Evolutionary conservation across 2,888 invertebrate species (phyloP).

Genomic region (Synanthedon andrenaeformis): DNA sequence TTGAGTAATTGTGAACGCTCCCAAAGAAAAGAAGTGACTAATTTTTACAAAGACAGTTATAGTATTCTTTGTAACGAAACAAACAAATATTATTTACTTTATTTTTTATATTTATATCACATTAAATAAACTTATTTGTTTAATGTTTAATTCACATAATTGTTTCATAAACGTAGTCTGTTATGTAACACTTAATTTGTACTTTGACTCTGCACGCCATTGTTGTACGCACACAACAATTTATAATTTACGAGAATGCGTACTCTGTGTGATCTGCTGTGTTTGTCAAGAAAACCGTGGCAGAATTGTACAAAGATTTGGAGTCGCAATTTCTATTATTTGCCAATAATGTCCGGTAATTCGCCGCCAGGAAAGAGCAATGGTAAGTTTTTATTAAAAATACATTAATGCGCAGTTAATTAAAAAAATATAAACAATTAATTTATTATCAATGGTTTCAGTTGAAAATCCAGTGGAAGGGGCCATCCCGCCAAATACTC

Average conservation of each 20-base stretch:
- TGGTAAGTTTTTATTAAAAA: slow-evolving; percentile 26
- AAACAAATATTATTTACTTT: no score
- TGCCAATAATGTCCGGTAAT: slow-evolving; percentile 57
- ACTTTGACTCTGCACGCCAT: not conserved
- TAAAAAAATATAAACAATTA: not conserved
- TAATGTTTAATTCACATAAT: no score
- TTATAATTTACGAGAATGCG: slow-evolving; percentile 39
- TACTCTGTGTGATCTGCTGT: slow-evolving; percentile 16
- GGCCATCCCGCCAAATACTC: slow-evolving; percentile 48
- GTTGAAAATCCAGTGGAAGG: slow-evolving; percentile 33
- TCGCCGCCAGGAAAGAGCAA: slow-evolving; percentile 56
- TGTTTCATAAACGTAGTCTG: no score
- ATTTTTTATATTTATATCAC: no score
- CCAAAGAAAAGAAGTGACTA: no score
- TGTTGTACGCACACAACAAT: not conserved
- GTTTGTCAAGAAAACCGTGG: not conserved
- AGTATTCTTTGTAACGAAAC: no score
- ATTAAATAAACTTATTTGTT: no score
- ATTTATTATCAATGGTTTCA: slow-evolving; percentile 16
- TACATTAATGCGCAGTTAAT: not conserved
- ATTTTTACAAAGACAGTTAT: no score
- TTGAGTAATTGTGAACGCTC: no score
- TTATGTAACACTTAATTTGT: not conserved
- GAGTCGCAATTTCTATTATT: slow-evolving; percentile 49
- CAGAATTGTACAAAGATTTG: slow-evolving; percentile 37